Percentiles rank a stretch among this genome's conserved stretches.
These are phyloP conservation scores for Gymnoscelis rufifasciata DNA, from an alignment of 2,888 invertebrate species.

Conservation along the genomic window DNA sequence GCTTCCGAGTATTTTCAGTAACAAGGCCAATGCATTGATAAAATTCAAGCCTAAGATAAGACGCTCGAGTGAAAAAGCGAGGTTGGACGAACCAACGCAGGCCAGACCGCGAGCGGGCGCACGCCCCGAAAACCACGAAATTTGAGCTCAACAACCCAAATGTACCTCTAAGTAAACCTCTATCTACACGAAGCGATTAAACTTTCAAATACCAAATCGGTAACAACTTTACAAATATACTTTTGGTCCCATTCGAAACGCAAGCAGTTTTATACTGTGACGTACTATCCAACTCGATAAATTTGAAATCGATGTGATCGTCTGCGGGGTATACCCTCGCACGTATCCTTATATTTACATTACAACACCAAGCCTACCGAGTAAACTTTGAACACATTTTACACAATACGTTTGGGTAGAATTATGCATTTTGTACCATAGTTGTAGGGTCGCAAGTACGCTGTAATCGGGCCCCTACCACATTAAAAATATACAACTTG, in stretches of 20 bases:
- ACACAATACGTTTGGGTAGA: constrained; percentile 29
- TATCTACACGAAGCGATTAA: constrained; percentile 69
- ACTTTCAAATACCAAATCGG: constrained; percentile 51
- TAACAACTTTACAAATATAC: constrained; percentile 54
- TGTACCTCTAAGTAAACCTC: constrained; percentile 40
- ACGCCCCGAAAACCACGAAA: constrained; percentile 24
- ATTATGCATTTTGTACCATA: constrained; percentile 72
- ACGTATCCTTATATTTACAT: too few relatives aligned
- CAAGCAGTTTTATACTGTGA: constrained; percentile 31
- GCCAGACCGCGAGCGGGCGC: constrained; percentile 3
- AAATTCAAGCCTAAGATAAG: background rate
- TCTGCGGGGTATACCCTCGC: constrained; percentile 10
- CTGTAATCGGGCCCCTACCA: constrained; percentile 59
- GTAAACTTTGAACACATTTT: constrained; percentile 30
- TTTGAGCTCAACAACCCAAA: constrained; percentile 57
- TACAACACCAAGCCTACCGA: constrained; percentile 30
- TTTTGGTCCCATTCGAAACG: constrained; percentile 66
- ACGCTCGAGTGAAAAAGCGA: constrained; percentile 12
- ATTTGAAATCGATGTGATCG: constrained; percentile 53
- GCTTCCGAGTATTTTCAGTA: background rate
- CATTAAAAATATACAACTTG: constrained; percentile 49
- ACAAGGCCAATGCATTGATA: background rate
- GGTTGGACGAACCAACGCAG: constrained; percentile 6
- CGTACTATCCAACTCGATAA: constrained; percentile 44
- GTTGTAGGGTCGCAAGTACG: constrained; percentile 49